These are phyloP conservation scores for Tineola bisselliella DNA, from an alignment of 2,888 invertebrate genomes.

Conservation along the genomic window DNA sequence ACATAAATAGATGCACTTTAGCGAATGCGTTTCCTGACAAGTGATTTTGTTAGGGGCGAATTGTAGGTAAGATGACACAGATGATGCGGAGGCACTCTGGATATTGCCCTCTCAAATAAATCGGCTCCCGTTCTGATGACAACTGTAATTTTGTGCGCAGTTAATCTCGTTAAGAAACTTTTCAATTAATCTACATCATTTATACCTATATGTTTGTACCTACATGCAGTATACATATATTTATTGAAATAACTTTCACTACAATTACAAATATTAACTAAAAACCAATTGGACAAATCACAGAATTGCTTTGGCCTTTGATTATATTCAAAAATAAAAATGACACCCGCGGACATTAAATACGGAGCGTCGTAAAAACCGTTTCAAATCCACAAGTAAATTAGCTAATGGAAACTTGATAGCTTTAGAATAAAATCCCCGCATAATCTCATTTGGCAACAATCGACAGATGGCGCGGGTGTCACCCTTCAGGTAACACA, in stretches of 20 bases:
- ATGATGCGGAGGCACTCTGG: conserved; percentile 32
- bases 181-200: not conserved
- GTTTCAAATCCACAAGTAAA: conserved; percentile 48
- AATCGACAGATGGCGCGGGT: conserved; percentile 59
- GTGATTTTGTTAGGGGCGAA: conserved; percentile 44
- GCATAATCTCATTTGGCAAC: conserved; percentile 53
- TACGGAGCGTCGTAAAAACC: too few relatives aligned
- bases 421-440: conserved; percentile 55
- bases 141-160: conserved; percentile 43
- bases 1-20: conserved; percentile 44
- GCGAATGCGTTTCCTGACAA: conserved; percentile 47
- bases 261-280: too few relatives aligned
- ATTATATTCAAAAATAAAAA: too few relatives aligned
- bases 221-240: too few relatives aligned
- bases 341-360: too few relatives aligned
- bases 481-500: conserved; percentile 53
- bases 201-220: too few relatives aligned
- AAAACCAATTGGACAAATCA: too few relatives aligned
- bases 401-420: conserved; percentile 68
- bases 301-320: too few relatives aligned
- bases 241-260: not conserved
- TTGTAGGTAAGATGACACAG: conserved; percentile 62
- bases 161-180: not conserved
- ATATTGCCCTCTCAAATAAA: conserved; percentile 25
- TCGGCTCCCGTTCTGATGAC: conserved; percentile 44